These are phyloP conservation scores for Megastigmus dorsalis DNA, from an alignment of 2,888 invertebrate genomes.

Conservation along the genomic window DNA sequence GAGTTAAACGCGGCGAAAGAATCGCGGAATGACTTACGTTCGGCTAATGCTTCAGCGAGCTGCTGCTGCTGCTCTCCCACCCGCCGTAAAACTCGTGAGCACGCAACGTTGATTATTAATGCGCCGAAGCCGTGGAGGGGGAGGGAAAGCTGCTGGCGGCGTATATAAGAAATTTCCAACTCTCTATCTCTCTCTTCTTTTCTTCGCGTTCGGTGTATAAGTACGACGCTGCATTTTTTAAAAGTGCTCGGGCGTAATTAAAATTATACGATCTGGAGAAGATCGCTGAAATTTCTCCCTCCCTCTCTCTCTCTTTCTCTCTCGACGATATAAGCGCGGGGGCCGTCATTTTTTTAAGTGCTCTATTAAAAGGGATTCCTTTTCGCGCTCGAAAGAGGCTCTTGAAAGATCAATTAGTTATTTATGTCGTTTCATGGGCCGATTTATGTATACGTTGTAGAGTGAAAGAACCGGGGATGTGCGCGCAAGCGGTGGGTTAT, in stretches of 20 bases:
- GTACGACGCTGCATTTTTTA: conserved; percentile 38
- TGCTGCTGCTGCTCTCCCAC: no score
- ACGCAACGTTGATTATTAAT: conserved; percentile 49
- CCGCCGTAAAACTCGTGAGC: conserved; percentile 47
- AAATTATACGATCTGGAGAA: conserved; percentile 44
- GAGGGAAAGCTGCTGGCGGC: not conserved
- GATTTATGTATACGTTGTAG: not conserved
- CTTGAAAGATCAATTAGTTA: conserved; percentile 49
- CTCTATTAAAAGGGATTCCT: conserved; percentile 43
- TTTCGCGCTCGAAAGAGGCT: conserved; percentile 28
- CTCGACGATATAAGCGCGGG: not conserved
- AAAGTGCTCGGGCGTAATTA: conserved; percentile 47
- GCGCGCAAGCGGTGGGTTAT: not conserved
- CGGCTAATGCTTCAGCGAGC: conserved; percentile 20
- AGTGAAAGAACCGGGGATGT: not conserved
- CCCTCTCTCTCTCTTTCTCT: no score
- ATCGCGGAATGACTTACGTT: conserved; percentile 53
- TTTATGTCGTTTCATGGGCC: conserved; percentile 33
- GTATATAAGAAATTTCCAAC: conserved; percentile 17
- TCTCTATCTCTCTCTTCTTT: no score
- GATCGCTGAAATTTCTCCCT: conserved; percentile 24
- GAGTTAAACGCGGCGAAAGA: conserved; percentile 54
- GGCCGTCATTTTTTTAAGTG: conserved; percentile 25
- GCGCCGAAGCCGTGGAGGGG: not conserved
- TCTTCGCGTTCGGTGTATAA: not conserved